phyloP scores from a whole-genome alignment of 2,888 invertebrate species.

The Carabus problematicus region DNA sequence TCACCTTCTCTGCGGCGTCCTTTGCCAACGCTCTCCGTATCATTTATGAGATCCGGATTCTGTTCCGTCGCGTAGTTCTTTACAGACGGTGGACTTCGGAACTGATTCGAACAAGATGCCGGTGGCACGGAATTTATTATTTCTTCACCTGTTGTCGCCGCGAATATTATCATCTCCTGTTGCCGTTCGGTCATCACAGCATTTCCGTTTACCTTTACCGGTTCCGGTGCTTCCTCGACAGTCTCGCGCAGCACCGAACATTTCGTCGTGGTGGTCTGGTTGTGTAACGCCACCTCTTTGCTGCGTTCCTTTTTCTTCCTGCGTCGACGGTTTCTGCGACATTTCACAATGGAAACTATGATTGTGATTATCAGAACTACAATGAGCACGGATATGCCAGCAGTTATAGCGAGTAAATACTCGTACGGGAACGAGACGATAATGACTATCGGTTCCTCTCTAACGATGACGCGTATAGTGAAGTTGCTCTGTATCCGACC shows the following conservation, averaged over 20 bases:
- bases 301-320: conserved; percentile 63
- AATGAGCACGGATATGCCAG: conserved; percentile 70
- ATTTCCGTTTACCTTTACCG: conserved; percentile 60
- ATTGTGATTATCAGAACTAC: conserved; percentile 71
- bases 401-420: conserved; percentile 73
- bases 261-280: conserved; percentile 52
- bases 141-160: conserved; percentile 54
- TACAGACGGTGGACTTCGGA: conserved; percentile 65
- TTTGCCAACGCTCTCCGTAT: conserved; percentile 70
- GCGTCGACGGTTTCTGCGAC: conserved; percentile 51
- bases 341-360: conserved; percentile 67
- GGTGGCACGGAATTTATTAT: conserved; percentile 52
- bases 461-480: conserved; percentile 77
- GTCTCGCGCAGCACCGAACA: conserved; percentile 47
- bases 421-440: conserved; percentile 70
- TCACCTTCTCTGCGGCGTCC: conserved; percentile 59
- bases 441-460: conserved; percentile 74
- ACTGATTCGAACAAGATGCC: conserved; percentile 60
- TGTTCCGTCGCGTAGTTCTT: conserved; percentile 67
- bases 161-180: conserved; percentile 64
- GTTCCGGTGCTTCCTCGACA: conserved; percentile 48
- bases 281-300: conserved; percentile 68
- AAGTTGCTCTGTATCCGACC: conserved; percentile 82
- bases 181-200: conserved; percentile 65
- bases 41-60: conserved; percentile 82